These are phyloP conservation scores for Prionailurus viverrinus DNA, from an alignment of 2,113 vertebrate species.

Conservation along the genomic window DNA sequence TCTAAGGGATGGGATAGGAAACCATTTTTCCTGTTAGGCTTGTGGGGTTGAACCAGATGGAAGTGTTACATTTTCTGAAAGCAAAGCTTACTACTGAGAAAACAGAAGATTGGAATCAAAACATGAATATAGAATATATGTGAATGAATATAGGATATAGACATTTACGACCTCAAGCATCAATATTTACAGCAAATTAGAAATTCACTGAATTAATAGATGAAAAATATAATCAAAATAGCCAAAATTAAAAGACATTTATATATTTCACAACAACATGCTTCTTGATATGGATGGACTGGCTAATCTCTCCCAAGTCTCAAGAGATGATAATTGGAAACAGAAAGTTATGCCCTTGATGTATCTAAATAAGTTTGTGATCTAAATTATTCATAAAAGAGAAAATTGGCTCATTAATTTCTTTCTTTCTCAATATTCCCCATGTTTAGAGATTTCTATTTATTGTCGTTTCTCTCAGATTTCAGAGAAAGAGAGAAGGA, in stretches of 20 bases:
- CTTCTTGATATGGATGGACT: neutral
- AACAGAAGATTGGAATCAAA: neutral
- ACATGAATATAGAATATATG: neutral
- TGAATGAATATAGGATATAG: neutral
- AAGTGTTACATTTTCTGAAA: neutral
- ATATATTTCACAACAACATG: neutral
- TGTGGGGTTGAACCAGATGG: neutral
- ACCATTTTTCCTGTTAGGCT: neutral
- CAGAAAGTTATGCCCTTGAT: neutral
- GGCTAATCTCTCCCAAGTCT: neutral
- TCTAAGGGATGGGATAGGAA: neutral
- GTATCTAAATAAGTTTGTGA: neutral
- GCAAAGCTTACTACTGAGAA: neutral
- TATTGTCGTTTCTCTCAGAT: neutral
- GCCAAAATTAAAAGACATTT: constrained; percentile 5
- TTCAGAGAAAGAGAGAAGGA: neutral
- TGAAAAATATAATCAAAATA: neutral
- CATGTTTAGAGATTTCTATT: neutral
- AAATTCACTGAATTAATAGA: neutral
- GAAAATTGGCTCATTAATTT: constrained; percentile 4
- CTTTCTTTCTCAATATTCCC: neutral
- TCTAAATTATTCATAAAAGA: constrained; percentile 10
- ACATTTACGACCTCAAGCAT: neutral
- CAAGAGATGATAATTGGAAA: constrained; percentile 15
- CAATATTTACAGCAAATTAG: neutral